Evolutionary conservation across 2,888 invertebrate genomes (phyloP), one percentile per base, ranked within the genome.

Genomic region (Notodonta ziczac): DNA sequence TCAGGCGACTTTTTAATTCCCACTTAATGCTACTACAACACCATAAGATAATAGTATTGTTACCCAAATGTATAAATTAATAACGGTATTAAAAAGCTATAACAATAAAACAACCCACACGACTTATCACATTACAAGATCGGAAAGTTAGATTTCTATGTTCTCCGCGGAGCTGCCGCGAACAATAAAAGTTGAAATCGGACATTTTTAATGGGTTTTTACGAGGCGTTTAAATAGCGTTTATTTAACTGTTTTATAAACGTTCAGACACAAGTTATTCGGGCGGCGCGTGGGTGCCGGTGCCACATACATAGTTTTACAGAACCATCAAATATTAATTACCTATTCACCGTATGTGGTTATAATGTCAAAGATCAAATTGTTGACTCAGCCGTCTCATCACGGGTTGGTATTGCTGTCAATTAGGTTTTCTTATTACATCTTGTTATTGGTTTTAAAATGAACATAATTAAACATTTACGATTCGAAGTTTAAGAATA

Each of bases 101-200:
- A 71, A 65, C 69, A 53, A 69, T 72, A 70, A 67, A 74, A 40
- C 55, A 54, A 9, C 70, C 74, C 64, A 74, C 73, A 61, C 71
- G 59, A 54, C 61, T 75, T 71, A 78, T 77, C 77, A 66, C 62
- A 62, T 69, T 73, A 77, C 76, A 74, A 75, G 76, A 83, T 83
- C 76, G 69, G 74, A 73, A 70, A 71, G 67, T 75, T 62, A 71
- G 77, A 78, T 77, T 77, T 77, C 77, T 76, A 72, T 72, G 69
- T 68, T 60, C 67, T 74, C 67, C 73, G 63, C 68, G 65, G 66
- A 70, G 70, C 67, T 66, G 63, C 70, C 73, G 72, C 68, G 72
- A 69, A 83, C 78, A 80, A 82, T 84, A 86, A 86, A 85, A 77
- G 67, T 77, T 76, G 64, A 71, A 78, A 81, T 77, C 74, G 68